phyloP scores from a whole-genome alignment of 2,113 vertebrate species.

The Brachyistius frenatus region DNA sequence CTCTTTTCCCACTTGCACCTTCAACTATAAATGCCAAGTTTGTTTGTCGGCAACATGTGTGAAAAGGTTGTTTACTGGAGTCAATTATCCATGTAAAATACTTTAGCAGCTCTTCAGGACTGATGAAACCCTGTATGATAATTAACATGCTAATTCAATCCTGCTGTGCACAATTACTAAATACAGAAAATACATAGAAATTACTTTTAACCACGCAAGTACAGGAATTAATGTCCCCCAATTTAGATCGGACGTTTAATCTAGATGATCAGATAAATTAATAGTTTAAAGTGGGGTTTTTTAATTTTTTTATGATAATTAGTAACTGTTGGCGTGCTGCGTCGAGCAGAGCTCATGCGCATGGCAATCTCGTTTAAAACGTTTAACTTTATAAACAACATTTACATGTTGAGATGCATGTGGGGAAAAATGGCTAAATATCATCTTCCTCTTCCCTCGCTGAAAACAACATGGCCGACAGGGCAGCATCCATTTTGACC shows the following conservation, averaged over 20 bases:
- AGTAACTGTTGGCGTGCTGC: not conserved
- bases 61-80: constrained; percentile 21
- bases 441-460: not conserved
- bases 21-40: constrained; percentile 6
- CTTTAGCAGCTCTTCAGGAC: not conserved
- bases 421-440: not conserved
- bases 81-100: not conserved
- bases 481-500: constrained; percentile 15
- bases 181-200: too few species aligned
- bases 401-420: constrained; percentile 14
- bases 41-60: not conserved
- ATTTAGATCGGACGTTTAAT: too few species aligned
- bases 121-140: not conserved
- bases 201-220: too few species aligned
- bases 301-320: not conserved
- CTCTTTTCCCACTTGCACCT: constrained; percentile 13
- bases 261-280: too few species aligned
- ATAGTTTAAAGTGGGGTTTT: too few species aligned
- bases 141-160: too few species aligned
- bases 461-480: constrained; percentile 42
- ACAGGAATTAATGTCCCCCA: not conserved
- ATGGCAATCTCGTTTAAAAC: too few species aligned
- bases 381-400: not conserved
- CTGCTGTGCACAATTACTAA: too few species aligned
- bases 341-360: not conserved